Base-by-base conservation (phyloP, 1,140 invertebrate species). In the Drosophila ercepeae region DNA sequence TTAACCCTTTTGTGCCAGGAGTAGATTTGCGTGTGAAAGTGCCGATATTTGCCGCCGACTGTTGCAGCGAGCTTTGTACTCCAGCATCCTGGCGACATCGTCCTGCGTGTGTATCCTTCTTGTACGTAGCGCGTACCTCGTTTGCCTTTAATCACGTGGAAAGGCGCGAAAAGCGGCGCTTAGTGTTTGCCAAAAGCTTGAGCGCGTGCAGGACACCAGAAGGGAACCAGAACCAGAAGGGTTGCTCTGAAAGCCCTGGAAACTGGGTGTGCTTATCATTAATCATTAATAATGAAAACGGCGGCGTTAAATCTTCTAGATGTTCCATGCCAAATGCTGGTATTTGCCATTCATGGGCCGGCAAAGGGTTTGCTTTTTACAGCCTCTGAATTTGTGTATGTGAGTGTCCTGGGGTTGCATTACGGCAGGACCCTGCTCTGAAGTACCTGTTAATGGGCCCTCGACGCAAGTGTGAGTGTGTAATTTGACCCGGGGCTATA, bases 241-340 rank as follows among this genome's bases (percentile, higher is more conserved):
- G 54, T 45, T 73, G 44, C 51, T 68, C 75, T 83, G 36, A 13
- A 72, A 64, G 8, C 36, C 1, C 14, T 41, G 27, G 19, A 9
- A 13, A 9, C 42, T 63, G 68, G 67, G 73, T 54, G 34, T 79
- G 77, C 86, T 89, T 89, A 89, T 89, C 86, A 89, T 89, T 89
- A 89, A 89, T 89, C 86, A 89, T 89, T 89, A 86, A 89, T 89
- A 89, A 89, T 89, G 81, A 89, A 89, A 89, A 86, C 78, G 82
- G 25, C 77, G 82, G 81, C 83, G 82, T 88, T 86, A 86, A 86
- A 88, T 86, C 82, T 88, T 82, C 63, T 77, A 81, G 71, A 84
- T 84, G 74, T 89, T 71, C 75, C 78, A 89, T 86, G 72, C 86
- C 86, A 89, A 89, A 89, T 89, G 86, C 86, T 89, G 86, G 86